Percentiles rank a stretch among this genome's conserved stretches.
These are phyloP conservation scores for Psettodes erumei DNA, from an alignment of 2,113 vertebrate genomes.

Conservation along the genomic window DNA sequence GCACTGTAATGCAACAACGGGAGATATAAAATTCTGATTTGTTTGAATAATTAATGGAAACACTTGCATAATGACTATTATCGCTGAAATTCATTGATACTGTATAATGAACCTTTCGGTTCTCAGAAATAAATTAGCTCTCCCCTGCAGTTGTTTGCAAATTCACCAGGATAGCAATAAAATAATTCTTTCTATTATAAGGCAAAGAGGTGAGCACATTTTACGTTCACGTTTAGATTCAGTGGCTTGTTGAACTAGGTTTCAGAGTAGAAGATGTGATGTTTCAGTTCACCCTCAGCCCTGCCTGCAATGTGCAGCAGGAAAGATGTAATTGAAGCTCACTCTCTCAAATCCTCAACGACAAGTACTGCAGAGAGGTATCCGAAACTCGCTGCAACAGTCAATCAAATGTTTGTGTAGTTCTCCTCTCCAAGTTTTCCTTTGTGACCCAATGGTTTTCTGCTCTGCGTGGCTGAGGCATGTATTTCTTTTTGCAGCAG, in stretches of 20 bases:
- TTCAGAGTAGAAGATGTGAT: conserved; percentile 1
- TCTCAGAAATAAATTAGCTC: background rate
- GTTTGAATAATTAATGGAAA: conserved; percentile 33
- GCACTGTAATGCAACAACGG: background rate
- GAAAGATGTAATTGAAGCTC: conserved; percentile 18
- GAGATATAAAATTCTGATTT: conserved; percentile 31
- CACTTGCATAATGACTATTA: background rate
- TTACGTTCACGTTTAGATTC: conserved; percentile 20
- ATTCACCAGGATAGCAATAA: conserved; percentile 22
- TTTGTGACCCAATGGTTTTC: background rate
- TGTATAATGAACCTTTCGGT: background rate
- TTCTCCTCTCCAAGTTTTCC: background rate
- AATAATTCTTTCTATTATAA: conserved; percentile 27
- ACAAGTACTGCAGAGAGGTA: conserved; percentile 4
- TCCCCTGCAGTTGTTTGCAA: conserved; percentile 11
- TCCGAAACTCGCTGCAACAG: background rate
- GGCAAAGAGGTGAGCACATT: conserved; percentile 23
- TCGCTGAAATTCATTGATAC: conserved; percentile 2
- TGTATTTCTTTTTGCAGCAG: background rate
- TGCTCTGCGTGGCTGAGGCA: background rate
- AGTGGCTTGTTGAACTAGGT: conserved; percentile 15
- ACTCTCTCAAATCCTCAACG: conserved; percentile 17
- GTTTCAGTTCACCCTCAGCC: background rate
- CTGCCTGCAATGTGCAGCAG: background rate
- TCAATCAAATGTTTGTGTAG: conserved; percentile 38